phyloP scores from a whole-genome alignment of 2,797 vertebrate genomes.

The Pachyuromys duprasi region DNA sequence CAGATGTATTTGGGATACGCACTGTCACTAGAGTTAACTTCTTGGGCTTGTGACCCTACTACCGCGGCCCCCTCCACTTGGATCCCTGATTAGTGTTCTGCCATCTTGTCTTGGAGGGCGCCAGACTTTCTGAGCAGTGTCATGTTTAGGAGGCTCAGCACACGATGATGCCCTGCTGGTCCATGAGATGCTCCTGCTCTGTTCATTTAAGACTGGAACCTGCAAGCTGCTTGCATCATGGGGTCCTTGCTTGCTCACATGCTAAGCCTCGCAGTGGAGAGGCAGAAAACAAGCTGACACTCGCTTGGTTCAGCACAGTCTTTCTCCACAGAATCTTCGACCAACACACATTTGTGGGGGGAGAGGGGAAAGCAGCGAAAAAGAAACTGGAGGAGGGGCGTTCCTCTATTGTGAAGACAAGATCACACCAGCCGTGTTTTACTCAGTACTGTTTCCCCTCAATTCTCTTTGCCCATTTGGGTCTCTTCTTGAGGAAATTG shows the following conservation, averaged over 20 bases:
- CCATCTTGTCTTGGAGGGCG: background rate
- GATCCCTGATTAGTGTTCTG: background rate
- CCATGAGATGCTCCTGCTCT: background rate
- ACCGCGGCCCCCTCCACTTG: fast-evolving
- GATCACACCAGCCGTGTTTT: background rate
- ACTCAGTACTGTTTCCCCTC: background rate
- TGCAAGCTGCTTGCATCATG: fast-evolving
- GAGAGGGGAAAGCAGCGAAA: background rate
- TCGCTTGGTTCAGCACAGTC: fast-evolving
- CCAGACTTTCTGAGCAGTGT: background rate
- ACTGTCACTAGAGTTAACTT: background rate
- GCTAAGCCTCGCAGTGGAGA: background rate
- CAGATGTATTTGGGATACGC: fast-evolving
- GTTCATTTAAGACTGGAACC: background rate
- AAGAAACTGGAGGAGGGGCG: background rate
- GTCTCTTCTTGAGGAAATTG: background rate
- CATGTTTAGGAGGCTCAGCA: background rate
- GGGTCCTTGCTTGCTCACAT: background rate
- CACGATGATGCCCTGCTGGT: background rate
- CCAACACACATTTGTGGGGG: background rate
- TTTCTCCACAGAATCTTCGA: background rate
- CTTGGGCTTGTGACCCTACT: fast-evolving
- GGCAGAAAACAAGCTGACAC: background rate
- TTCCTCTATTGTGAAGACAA: background rate
- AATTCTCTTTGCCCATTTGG: background rate